Conservation (phyloP, 2,797 vertebrate species). For the Melanotaenia parkinsoni region DNA sequence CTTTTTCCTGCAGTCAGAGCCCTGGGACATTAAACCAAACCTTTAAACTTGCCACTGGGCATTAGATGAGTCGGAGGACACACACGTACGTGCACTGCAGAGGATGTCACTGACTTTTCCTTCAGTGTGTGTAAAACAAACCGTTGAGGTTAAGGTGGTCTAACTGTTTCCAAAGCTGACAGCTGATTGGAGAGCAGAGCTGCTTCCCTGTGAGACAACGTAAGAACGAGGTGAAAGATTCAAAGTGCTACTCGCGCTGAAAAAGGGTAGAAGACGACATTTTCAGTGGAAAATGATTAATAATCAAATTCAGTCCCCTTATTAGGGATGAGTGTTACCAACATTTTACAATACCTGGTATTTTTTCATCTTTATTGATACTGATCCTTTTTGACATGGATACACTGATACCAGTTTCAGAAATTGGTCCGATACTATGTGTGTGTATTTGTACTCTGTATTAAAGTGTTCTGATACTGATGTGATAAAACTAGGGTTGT, state of each 20-base stretch:
- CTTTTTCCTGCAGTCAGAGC: constrained; percentile 46
- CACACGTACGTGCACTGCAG: constrained; percentile 24
- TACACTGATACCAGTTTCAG: no score
- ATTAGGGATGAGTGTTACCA: no score
- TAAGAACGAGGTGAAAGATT: neutral
- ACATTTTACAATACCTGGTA: no score
- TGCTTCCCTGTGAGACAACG: constrained; percentile 1
- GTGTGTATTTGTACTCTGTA: no score
- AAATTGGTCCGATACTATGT: no score
- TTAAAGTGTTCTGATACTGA: no score
- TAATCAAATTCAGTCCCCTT: no score
- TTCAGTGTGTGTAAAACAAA: constrained; percentile 45
- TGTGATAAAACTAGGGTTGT: no score
- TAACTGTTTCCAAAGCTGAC: constrained; percentile 15
- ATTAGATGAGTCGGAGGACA: constrained; percentile 57
- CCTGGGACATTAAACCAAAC: constrained; percentile 39
- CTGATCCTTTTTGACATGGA: no score
- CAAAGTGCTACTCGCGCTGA: neutral
- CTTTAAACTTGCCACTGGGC: constrained; percentile 72
- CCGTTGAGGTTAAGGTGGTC: constrained; percentile 30
- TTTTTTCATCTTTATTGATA: no score
- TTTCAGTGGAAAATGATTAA: neutral
- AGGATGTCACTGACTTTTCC: constrained; percentile 30
- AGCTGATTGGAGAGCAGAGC: neutral
- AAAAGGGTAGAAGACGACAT: no score